Base-by-base conservation (phyloP, 2,888 invertebrate species). In the Pseudococcus jackbeardsleyi region DNA sequence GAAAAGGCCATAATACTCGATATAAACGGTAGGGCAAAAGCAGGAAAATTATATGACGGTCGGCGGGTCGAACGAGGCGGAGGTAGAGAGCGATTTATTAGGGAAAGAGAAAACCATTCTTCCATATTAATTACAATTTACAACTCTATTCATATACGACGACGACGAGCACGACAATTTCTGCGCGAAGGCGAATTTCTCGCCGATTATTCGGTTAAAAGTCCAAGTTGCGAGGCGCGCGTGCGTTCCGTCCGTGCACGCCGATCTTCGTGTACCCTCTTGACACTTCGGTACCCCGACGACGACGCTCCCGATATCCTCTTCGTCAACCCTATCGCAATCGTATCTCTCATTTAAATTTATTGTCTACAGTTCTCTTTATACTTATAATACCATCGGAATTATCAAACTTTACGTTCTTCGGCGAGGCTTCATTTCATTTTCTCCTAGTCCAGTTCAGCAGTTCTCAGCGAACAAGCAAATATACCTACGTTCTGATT, bases 41-140 rank as follows among this genome's bases (percentile, higher is more conserved):
- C 54, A n/a, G n/a, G 54, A 85, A 85, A 85, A 33, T 85, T 48
- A 50, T 50, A 59, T 19, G 26, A 54, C n/a, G 48, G 87, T 39
- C 22, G 79, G 77, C n/a, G 54, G 54, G 48, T 50, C 15, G 48
- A 15, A 50, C 15, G 54, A 17, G 54, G 54, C 17, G 54, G 86
- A 19, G 87, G 87, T 42, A 22, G 39, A 33, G 54, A 54, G 87
- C 87, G 79, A 87, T 87, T 79, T 87, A 87, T 79, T 87, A 87
- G 87, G 79, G 77, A 87, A 87, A 79, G 87, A 87, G 77, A 87
- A 87, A 87, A 87, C 54, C 87, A 54, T 87, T 87, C 87, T 87
- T 87, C 77, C 87, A 87, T 87, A 87, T 87, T 87, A 87, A 87
- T 87, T 79, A 79, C 87, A 87, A 87, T 87, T 72, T 87, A 87